Base-by-base conservation (phyloP, 1,140 invertebrate genomes). In the Mercenaria mercenaria region DNA sequence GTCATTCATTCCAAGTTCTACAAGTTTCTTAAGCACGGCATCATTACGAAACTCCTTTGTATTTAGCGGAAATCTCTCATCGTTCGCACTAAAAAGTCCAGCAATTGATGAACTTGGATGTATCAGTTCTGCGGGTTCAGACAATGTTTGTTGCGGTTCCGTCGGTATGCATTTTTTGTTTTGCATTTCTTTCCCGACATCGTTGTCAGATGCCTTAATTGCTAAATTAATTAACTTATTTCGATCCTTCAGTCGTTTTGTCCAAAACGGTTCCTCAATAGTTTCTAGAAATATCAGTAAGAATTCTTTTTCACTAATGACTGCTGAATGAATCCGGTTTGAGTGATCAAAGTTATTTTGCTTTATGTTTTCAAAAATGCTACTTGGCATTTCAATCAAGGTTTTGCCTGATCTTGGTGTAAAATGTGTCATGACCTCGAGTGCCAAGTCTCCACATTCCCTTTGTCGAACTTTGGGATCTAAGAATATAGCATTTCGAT, bases 1-100 rank as follows among this genome's bases (percentile, higher is more conserved):
- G 50, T n/a, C 82, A 50, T 79, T 79, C 92, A 93, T 93, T 13
- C 91, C 91, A 6, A 92, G 83, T 0, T 76, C 10, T n/a, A 34
- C 15, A 15, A 93, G 67, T 34, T n/a, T 72, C 32, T 72, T 13
- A 29, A 91, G 43, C 29, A 56, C 13, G 11, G 69, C 50, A 3
- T 39, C 32, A 6, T 52, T 29, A 32, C 41, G 37, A 39, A 91
- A 91, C 23, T 50, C 26, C 6, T 11, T 39, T 47, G 34, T 59
- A 6, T 41, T 61, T 8, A n/a, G 1, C 32, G 77, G 64, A 84
- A 89, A 89, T 34, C 64, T 64, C 47, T 83, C 69, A 3, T 89
- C 80, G 20, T 29, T 20, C 23, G 15, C 34, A 6, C 15, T 20
- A 41, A 89, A 89, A 11, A 82, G 56, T 32, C 32, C 23, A 23